Conservation (phyloP, 1,140 invertebrate species). For the Drosophila funebris region DNA sequence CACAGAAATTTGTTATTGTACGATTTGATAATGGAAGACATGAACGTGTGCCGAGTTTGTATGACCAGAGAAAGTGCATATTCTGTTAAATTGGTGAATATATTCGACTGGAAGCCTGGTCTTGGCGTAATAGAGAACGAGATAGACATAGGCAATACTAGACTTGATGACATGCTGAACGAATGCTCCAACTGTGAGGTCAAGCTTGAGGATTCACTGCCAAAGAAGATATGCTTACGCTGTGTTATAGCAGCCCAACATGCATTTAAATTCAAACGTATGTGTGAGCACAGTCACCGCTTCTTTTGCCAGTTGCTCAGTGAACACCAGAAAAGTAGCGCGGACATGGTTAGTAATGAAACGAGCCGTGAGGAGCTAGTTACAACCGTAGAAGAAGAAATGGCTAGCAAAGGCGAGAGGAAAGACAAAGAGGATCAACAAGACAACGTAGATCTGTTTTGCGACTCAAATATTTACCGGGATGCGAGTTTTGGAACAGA, state of each 20-base stretch:
- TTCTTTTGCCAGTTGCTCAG: not conserved
- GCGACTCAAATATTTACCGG: not conserved
- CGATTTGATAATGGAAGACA: not conserved
- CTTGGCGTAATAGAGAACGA: not conserved
- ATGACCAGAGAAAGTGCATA: not conserved
- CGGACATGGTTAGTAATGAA: not conserved
- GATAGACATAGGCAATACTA: not conserved
- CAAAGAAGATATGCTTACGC: not conserved
- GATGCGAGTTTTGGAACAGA: not conserved
- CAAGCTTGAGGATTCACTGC: not conserved
- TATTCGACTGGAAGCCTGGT: conserved; percentile 2
- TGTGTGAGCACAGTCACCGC: conserved; percentile 2
- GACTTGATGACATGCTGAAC: conserved; percentile 1
- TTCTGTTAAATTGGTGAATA: not conserved
- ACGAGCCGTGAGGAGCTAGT: not conserved
- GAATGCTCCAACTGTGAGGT: not conserved
- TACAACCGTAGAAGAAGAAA: not conserved
- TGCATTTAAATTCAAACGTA: conserved; percentile 5
- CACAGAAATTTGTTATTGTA: not conserved
- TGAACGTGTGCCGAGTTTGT: conserved; percentile 4
- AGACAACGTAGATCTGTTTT: not conserved
- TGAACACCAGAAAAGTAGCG: not conserved
- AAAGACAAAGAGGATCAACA: not conserved
- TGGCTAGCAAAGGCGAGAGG: not conserved
- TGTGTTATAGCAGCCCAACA: not conserved